phyloP scores from a whole-genome alignment of 2,888 invertebrate species.

The Anoncus sp. region DNA sequence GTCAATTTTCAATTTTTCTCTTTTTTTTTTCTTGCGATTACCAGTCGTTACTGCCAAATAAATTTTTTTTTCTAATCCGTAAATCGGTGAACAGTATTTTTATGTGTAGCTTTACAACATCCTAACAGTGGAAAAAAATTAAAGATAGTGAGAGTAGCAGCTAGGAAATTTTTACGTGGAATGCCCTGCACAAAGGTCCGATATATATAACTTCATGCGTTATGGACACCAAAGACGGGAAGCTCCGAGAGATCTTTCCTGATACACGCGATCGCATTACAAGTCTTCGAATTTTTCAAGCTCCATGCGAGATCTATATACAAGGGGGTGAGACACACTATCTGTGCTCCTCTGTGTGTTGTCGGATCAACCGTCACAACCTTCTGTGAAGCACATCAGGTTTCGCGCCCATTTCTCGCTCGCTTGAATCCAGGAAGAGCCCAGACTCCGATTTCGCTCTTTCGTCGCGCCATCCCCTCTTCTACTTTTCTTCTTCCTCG shows the following conservation, averaged over 20 bases:
- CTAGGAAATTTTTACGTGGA: too few relatives aligned
- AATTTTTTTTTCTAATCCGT: too few relatives aligned
- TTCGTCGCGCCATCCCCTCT: neutral
- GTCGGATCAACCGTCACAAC: constrained; percentile 38
- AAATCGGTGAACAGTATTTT: too few relatives aligned
- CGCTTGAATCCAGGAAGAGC: constrained; percentile 28
- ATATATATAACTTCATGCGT: constrained; percentile 38
- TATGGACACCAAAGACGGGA: constrained; percentile 43
- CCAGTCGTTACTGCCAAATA: too few relatives aligned
- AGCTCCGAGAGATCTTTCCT: constrained; percentile 36
- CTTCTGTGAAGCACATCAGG: constrained; percentile 1
- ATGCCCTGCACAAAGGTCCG: too few relatives aligned
- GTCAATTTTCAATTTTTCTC: too few relatives aligned
- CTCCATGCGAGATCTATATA: neutral
- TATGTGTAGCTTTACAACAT: too few relatives aligned
- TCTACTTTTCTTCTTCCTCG: constrained; percentile 7
- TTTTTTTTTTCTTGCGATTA: too few relatives aligned
- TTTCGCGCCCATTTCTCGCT: constrained; percentile 47
- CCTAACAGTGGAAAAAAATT: too few relatives aligned
- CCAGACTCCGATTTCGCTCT: constrained; percentile 13
- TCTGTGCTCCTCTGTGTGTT: constrained; percentile 7
- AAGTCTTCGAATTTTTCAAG: constrained; percentile 24
- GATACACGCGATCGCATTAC: constrained; percentile 48
- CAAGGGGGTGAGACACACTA: constrained; percentile 22
- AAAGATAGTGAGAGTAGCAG: too few relatives aligned